A percentile compares a stretch with the other conserved stretches of the same genome.
phyloP scores from a whole-genome alignment of 2,797 vertebrate genomes.

The Coregonus ussuriensis region DNA sequence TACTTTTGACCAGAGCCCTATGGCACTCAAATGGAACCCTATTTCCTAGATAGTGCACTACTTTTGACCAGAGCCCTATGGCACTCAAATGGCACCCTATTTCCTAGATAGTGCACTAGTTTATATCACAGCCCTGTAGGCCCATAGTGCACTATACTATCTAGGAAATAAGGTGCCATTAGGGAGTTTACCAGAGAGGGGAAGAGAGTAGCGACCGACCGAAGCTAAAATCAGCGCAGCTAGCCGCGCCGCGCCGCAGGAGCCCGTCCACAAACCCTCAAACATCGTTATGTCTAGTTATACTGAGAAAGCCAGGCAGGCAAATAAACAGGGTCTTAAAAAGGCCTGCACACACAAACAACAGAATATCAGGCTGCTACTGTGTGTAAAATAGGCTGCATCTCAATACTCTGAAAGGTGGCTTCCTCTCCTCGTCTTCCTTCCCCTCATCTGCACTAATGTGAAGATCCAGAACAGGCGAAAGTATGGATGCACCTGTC shows the following conservation, averaged over 20 bases:
- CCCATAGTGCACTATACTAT: background rate
- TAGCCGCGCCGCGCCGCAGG: too few relatives aligned
- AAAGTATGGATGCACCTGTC: background rate
- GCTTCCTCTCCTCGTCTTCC: conserved; percentile 25
- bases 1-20: too few relatives aligned
- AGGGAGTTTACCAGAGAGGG: conserved; percentile 38
- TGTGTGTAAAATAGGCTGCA: conserved; percentile 28
- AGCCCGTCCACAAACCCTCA: conserved; percentile 65
- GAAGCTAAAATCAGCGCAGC: conserved; percentile 68
- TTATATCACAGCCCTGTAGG: too few relatives aligned
- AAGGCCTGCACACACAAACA: conserved; percentile 61
- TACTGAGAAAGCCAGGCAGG: conserved; percentile 64
- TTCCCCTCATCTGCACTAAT: conserved; percentile 3
- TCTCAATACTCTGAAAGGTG: conserved; percentile 43
- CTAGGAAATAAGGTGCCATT: background rate
- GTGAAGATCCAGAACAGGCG: background rate
- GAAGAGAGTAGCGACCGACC: conserved; percentile 53
- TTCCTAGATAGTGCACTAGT: too few relatives aligned
- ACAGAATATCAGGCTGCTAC: conserved; percentile 33
- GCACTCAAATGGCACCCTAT: too few relatives aligned
- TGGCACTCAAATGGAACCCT: too few relatives aligned
- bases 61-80: too few relatives aligned
- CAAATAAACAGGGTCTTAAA: conserved; percentile 69
- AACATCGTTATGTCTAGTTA: conserved; percentile 36
- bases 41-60: too few relatives aligned